A percentile compares a stretch with the other conserved stretches of the same genome.
Evolutionary conservation across 2,797 vertebrate species (phyloP).

Genomic region (Pygocentrus nattereri): DNA sequence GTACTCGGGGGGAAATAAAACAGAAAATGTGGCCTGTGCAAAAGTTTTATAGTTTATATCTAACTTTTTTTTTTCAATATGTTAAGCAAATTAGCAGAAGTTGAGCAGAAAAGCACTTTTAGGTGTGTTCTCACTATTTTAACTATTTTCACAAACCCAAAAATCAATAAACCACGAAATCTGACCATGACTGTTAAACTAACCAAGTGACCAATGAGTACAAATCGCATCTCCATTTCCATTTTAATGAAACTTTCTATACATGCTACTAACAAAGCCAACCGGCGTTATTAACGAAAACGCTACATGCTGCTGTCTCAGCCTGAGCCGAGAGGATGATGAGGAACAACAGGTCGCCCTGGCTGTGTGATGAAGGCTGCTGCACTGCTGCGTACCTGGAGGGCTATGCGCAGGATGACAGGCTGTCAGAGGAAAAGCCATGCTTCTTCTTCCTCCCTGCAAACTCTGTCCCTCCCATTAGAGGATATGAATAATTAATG

Average conservation of each 20-base stretch:
- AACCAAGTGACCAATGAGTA: not conserved
- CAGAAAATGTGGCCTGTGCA: too few relatives aligned
- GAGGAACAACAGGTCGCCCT: not conserved
- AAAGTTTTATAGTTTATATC: too few relatives aligned
- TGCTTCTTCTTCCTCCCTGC: not conserved
- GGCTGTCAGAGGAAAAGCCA: slow-evolving; percentile 37
- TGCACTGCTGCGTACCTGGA: not conserved
- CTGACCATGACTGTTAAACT: too few relatives aligned
- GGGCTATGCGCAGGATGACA: slow-evolving; percentile 32
- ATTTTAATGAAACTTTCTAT: not conserved
- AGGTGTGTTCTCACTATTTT: too few relatives aligned
- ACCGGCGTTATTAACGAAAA: too few relatives aligned
- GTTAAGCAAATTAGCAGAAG: too few relatives aligned
- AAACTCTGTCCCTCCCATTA: not conserved
- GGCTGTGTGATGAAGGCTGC: not conserved
- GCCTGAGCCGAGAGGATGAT: not conserved
- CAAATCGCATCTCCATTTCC: not conserved
- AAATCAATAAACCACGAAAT: too few relatives aligned
- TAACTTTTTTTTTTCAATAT: too few relatives aligned
- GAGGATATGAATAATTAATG: not conserved
- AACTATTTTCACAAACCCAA: too few relatives aligned
- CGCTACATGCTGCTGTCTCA: not conserved
- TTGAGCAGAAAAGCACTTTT: too few relatives aligned
- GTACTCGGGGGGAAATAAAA: too few relatives aligned
- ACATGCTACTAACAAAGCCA: not conserved